A percentile compares a stretch with the other conserved stretches of the same genome.
Evolutionary conservation across 1,140 invertebrate species (phyloP).

Genomic region (Plodia interpunctella): DNA sequence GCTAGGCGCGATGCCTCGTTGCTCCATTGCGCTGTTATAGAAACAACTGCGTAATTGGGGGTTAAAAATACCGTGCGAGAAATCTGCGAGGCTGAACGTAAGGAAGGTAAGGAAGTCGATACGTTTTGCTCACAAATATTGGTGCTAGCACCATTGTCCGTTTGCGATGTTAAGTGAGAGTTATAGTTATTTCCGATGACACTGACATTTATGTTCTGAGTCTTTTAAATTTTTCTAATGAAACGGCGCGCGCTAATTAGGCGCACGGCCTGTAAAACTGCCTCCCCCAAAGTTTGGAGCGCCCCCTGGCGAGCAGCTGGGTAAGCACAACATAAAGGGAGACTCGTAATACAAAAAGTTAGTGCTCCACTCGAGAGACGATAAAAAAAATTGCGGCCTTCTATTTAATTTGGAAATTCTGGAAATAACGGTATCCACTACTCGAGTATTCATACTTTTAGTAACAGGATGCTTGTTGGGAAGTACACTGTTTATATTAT

Average conservation of each 20-base stretch:
- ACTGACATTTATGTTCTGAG: constrained; percentile 23
- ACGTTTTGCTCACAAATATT: no score
- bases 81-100: no score
- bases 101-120: no score
- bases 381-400: constrained; percentile 26
- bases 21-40: no score
- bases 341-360: constrained; percentile 48
- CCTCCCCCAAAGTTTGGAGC: constrained; percentile 50
- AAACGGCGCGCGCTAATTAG: constrained; percentile 50
- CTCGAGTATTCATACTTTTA: neutral
- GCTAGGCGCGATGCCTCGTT: no score
- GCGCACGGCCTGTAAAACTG: constrained; percentile 35
- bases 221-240: constrained; percentile 54
- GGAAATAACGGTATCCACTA: neutral
- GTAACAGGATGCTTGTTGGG: no score
- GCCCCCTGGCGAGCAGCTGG: constrained; percentile 41
- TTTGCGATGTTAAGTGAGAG: constrained; percentile 21
- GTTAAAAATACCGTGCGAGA: no score
- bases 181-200: constrained; percentile 18
- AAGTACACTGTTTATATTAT: no score
- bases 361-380: constrained; percentile 25
- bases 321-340: constrained; percentile 44
- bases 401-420: constrained; percentile 18
- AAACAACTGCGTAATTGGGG: no score
- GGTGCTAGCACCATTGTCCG: neutral